These are phyloP conservation scores for Acanthurus leucopareius DNA, from an alignment of 2,797 vertebrate species.

Conservation along the genomic window DNA sequence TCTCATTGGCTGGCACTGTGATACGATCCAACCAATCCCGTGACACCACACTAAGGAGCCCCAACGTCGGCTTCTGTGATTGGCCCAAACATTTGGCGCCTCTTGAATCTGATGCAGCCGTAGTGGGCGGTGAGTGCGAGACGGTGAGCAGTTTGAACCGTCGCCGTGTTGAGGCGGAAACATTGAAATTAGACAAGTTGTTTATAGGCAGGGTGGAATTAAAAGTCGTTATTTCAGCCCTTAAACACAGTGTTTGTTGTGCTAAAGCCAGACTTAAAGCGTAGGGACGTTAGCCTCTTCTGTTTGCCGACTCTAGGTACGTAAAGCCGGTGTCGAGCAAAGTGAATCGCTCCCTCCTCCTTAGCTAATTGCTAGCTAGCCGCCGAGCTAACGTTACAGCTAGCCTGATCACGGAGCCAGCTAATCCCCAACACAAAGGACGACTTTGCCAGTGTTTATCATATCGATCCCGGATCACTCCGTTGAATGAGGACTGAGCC, in stretches of 20 bases:
- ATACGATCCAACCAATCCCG: constrained; percentile 48
- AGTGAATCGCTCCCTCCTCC: constrained; percentile 66
- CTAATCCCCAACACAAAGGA: constrained; percentile 77
- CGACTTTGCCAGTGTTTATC: constrained; percentile 49
- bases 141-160: constrained; percentile 80
- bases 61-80: constrained; percentile 65
- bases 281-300: background rate
- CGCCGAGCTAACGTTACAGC: constrained; percentile 69
- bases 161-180: constrained; percentile 78
- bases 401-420: constrained; percentile 58
- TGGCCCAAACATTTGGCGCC: constrained; percentile 87
- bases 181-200: constrained; percentile 30
- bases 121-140: constrained; percentile 79
- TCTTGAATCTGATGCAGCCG: constrained; percentile 79
- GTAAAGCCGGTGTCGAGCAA: constrained; percentile 75
- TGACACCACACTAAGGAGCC: constrained; percentile 14
- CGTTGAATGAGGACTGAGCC: constrained; percentile 79
- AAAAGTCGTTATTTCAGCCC: background rate
- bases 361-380: constrained; percentile 77
- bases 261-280: background rate
- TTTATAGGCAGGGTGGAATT: background rate
- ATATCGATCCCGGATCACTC: constrained; percentile 30
- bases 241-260: rapidly evolving
- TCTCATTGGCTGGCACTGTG: constrained; percentile 69
- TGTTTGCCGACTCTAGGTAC: constrained; percentile 40